A percentile compares a stretch with the other conserved stretches of the same genome.
These are phyloP conservation scores for Phodopus roborovskii DNA, from an alignment of 2,113 vertebrate species.

Conservation along the genomic window DNA sequence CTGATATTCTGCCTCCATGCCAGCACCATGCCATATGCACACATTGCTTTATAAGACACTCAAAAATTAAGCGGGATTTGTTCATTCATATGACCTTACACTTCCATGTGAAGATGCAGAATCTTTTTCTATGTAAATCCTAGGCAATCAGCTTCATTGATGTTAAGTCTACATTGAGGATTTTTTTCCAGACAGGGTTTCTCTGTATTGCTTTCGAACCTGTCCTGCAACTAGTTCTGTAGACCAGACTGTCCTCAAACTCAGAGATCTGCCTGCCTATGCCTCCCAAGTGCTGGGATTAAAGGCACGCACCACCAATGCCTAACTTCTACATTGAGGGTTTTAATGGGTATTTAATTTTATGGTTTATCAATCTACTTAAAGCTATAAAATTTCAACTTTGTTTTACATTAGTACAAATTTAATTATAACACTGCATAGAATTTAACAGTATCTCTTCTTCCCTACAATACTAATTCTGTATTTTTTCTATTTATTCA, in stretches of 20 bases:
- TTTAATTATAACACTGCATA: neutral
- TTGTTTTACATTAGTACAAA: neutral
- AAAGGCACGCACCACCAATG: too few relatives aligned
- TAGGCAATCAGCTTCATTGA: neutral
- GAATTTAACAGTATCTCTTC: neutral
- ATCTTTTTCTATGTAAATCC: neutral
- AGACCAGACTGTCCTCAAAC: too few relatives aligned
- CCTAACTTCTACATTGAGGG: neutral
- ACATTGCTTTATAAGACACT: neutral
- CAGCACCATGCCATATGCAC: neutral
- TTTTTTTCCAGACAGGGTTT: too few relatives aligned
- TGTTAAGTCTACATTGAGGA: neutral
- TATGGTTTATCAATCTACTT: neutral
- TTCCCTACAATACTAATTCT: neutral
- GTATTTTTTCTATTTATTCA: neutral
- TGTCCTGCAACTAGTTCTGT: too few relatives aligned
- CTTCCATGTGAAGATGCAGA: neutral
- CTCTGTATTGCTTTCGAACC: too few relatives aligned
- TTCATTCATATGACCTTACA: neutral
- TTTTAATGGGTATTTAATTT: neutral
- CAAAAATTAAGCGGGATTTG: fast-evolving
- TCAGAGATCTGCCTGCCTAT: too few relatives aligned
- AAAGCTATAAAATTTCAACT: neutral
- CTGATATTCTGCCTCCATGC: neutral
- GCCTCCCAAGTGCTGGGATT: too few relatives aligned